A percentile compares a stretch with the other conserved stretches of the same genome.
These are phyloP conservation scores for Hypolimnas misippus DNA, from an alignment of 2,888 invertebrate genomes.

Conservation along the genomic window DNA sequence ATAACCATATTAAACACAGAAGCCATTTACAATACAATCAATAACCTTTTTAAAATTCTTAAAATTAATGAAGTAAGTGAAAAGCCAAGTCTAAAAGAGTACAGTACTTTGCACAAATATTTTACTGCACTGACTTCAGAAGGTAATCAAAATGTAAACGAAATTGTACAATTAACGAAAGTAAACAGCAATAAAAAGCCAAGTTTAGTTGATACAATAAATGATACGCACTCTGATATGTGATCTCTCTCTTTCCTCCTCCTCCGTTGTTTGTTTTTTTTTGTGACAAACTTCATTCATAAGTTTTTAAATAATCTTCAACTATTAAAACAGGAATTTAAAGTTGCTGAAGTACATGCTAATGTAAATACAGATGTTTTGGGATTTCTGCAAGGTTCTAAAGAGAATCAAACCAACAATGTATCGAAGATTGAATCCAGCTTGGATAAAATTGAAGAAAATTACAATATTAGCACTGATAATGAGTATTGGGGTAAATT, in stretches of 20 bases:
- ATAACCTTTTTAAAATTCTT: conserved; percentile 55
- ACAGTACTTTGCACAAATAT: conserved; percentile 56
- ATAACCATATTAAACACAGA: conserved; percentile 51
- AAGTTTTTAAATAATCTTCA: conserved; percentile 52
- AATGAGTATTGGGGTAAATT: conserved; percentile 64
- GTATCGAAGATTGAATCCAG: conserved; percentile 22
- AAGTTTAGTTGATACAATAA: conserved; percentile 54
- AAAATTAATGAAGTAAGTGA: conserved; percentile 48
- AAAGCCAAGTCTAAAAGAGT: conserved; percentile 52
- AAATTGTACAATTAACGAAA: conserved; percentile 54
- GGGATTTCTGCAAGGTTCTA: conserved; percentile 38
- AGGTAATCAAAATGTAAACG: conserved; percentile 54
- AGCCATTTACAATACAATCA: conserved; percentile 52
- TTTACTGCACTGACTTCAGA: conserved; percentile 56
- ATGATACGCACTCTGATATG: no score
- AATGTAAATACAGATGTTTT: conserved; percentile 49
- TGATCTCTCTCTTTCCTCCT: no score
- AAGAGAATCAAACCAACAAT: conserved; percentile 28
- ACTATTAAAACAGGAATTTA: conserved; percentile 49
- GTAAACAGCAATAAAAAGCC: conserved; percentile 49
- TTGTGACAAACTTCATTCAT: conserved; percentile 47
- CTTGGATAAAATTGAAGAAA: conserved; percentile 24
- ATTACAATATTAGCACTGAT: conserved; percentile 41
- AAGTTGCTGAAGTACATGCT: conserved; percentile 41
- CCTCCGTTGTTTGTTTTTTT: no score